Evolutionary conservation across 2,888 invertebrate genomes (phyloP).

Genomic region (Adineta ricciae): DNA sequence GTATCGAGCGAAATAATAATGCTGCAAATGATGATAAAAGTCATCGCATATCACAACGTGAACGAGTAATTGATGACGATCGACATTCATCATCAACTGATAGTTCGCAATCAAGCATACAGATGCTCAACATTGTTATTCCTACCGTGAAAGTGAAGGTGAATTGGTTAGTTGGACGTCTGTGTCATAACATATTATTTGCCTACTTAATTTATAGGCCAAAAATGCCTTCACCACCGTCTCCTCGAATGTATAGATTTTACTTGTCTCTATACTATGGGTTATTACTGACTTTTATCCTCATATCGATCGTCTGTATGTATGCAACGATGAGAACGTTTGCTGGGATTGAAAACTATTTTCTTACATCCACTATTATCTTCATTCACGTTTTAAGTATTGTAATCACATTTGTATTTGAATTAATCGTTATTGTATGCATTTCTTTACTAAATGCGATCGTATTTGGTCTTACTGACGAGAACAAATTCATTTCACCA

Average conservation of each 20-base stretch:
- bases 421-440: background rate
- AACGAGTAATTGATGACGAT: background rate
- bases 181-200: no score
- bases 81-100: background rate
- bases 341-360: background rate
- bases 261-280: background rate
- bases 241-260: background rate
- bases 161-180: background rate
- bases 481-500: background rate
- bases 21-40: background rate
- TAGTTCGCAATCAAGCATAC: background rate
- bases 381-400: background rate
- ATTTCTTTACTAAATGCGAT: background rate
- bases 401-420: background rate
- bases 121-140: background rate
- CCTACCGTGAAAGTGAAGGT: background rate
- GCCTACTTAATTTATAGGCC: background rate
- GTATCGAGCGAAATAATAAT: background rate
- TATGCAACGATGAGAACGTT: constrained; percentile 8
- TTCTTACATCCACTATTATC: background rate
- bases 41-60: background rate
- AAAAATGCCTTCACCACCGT: background rate
- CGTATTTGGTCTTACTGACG: background rate
- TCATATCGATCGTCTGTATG: background rate
- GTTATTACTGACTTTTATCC: no score